phyloP scores from a whole-genome alignment of 2,888 invertebrate species.

The Geotrupes spiniger region DNA sequence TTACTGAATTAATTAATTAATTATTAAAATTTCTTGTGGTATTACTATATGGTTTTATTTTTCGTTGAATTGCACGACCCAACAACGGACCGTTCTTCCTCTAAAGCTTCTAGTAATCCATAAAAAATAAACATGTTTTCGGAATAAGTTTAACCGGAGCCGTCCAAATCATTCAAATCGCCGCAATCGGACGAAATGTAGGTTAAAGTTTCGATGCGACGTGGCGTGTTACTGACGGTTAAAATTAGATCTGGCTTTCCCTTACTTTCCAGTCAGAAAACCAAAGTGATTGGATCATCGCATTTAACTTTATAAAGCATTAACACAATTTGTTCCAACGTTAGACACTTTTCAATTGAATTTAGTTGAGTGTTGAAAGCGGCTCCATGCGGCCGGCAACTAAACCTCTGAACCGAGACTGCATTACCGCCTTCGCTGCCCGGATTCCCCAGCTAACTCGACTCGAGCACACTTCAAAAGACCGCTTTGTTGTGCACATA shows the following conservation, averaged over 20 bases:
- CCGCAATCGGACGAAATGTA: too few relatives aligned
- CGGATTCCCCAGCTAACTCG: slow-evolving; percentile 24
- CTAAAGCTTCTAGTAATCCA: too few relatives aligned
- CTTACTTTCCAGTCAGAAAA: slow-evolving; percentile 23
- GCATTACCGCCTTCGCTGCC: slow-evolving; percentile 32
- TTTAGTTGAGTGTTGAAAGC: slow-evolving; percentile 26
- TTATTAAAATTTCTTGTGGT: too few relatives aligned
- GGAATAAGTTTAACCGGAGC: too few relatives aligned
- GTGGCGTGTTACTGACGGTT: slow-evolving; percentile 9
- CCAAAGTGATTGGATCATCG: slow-evolving; percentile 42
- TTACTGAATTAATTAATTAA: too few relatives aligned
- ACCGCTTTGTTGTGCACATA: slow-evolving; percentile 7
- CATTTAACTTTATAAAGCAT: slow-evolving; percentile 43
- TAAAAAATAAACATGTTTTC: too few relatives aligned
- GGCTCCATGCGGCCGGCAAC: slow-evolving; percentile 26
- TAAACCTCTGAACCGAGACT: slow-evolving; percentile 27
- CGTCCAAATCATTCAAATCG: too few relatives aligned
- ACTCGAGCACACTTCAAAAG: slow-evolving; percentile 6
- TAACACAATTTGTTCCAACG: slow-evolving; percentile 39
- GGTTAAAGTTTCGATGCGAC: too few relatives aligned
- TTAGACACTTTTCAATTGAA: slow-evolving; percentile 39
- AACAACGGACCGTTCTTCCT: too few relatives aligned
- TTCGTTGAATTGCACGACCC: too few relatives aligned
- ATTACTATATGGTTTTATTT: too few relatives aligned
- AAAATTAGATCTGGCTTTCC: slow-evolving; percentile 20